Base-by-base conservation (phyloP, 1,140 invertebrate species). In the Trichomalopsis sarcophagae region DNA sequence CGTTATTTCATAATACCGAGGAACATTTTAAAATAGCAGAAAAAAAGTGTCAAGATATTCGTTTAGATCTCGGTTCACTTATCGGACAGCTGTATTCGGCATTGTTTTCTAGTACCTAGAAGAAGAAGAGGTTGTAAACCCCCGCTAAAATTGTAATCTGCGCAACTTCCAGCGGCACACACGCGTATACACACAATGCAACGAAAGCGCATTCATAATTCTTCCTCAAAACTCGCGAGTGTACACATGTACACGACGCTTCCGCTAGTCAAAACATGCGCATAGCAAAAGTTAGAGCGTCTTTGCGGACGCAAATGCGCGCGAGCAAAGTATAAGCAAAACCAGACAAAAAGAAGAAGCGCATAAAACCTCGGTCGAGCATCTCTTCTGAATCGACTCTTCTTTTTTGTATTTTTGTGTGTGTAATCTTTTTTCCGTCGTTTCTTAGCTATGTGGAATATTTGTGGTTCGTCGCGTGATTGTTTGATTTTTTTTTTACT, bases 191-290 rank as follows among this genome's bases (percentile, higher is more conserved):
- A 50, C 14, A 50, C 27, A 79, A 79, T 30, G 27, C 77, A 68
- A 36, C 62, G 55, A 66, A 79, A 21, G 21, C 33, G 33, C 55
- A 79, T 79, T 68, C 55, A 79, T 79, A 79, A 79, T 68, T 79
- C 33, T 79, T 68, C 23, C 77, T 36, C 27, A 36, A 79, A 78
- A 66, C 27, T 77, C 7, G 44, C 21, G 5, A 36, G 9, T 44
- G 40, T 44, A 44, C 62, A 50, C 62, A 30, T 23, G n/a, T n/a
- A 66, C 14, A 62, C 33, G 47, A 62, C n/a, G 23, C 76, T 78
- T 78, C 76, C 47, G 47, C 76, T 13, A 62, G 21, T 44, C 76
- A 33, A 66, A 78, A 78, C 27, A 78, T 78, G 76, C 50, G 47
- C 76, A 78, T 78, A 78, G 14, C 30, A 33, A 66, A 78, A 36